A percentile compares a stretch with the other conserved stretches of the same genome.
Evolutionary conservation across 2,888 invertebrate genomes (phyloP).

Genomic region (Sialis fuliginosa): DNA sequence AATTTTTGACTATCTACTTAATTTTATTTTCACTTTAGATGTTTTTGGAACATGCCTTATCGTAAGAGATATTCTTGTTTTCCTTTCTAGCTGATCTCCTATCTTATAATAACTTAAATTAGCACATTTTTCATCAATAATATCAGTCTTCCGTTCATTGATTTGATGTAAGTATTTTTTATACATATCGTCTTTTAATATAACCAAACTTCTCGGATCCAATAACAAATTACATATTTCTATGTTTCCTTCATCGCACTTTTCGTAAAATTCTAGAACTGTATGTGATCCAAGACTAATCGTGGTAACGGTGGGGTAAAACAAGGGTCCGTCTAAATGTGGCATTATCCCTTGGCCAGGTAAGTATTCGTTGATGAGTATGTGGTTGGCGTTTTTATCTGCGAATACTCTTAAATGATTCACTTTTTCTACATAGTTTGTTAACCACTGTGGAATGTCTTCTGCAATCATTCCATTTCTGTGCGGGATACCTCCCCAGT

Average conservation of each 20-base stretch:
- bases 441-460: slow-evolving; percentile 71
- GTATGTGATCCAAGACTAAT: slow-evolving; percentile 83
- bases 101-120: slow-evolving; percentile 44
- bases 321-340: slow-evolving; percentile 89
- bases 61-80: slow-evolving; percentile 72
- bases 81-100: slow-evolving; percentile 38
- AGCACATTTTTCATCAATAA: slow-evolving; percentile 35
- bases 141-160: slow-evolving; percentile 48
- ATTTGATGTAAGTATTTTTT: slow-evolving; percentile 74
- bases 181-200: slow-evolving; percentile 73
- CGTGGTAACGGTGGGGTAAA: slow-evolving; percentile 83
- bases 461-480: slow-evolving; percentile 87
- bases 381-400: slow-evolving; percentile 70
- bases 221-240: slow-evolving; percentile 57
- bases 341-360: slow-evolving; percentile 94
- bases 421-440: slow-evolving; percentile 50
- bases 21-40: slow-evolving; percentile 50
- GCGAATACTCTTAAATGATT: slow-evolving; percentile 49
- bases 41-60: slow-evolving; percentile 88
- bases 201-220: slow-evolving; percentile 73
- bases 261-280: slow-evolving; percentile 65
- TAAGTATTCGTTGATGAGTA: slow-evolving; percentile 85
- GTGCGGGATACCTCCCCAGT: slow-evolving; percentile 94
- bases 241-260: slow-evolving; percentile 23
- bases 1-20: slow-evolving; percentile 24